A percentile compares a stretch with the other conserved stretches of the same genome.
Conservation (phyloP, 2,888 invertebrate species). For the Heliconius cydno region DNA sequence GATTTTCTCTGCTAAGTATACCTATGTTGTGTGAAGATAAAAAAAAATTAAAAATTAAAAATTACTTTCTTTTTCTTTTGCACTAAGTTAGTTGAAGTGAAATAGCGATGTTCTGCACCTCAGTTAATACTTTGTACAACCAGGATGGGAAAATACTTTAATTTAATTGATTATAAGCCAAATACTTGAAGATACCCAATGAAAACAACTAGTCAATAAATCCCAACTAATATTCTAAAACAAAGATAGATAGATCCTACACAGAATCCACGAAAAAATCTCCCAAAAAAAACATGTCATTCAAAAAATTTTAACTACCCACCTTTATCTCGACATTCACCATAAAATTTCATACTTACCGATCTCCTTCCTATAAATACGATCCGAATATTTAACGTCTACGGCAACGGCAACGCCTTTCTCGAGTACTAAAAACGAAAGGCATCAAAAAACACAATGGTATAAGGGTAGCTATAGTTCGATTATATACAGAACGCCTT, state of each 20-base stretch:
- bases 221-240: not conserved
- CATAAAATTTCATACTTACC: not conserved
- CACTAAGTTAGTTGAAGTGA: no score
- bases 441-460: slow-evolving; percentile 70
- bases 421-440: slow-evolving; percentile 61
- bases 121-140: no score
- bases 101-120: no score
- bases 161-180: no score
- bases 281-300: not conserved
- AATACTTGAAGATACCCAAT: no score
- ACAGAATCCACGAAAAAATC: not conserved
- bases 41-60: not conserved
- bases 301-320: not conserved
- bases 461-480: slow-evolving; percentile 55
- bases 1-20: no score
- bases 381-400: slow-evolving; percentile 55
- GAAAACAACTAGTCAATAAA: not conserved
- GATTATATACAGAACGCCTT: slow-evolving; percentile 70
- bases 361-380: slow-evolving; percentile 24
- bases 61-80: no score
- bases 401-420: slow-evolving; percentile 67
- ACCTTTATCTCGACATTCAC: not conserved
- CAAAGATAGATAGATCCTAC: not conserved
- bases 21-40: not conserved
- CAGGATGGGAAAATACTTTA: no score